These are phyloP conservation scores for Pygoscelis antarcticus DNA, from an alignment of 2,113 vertebrate species.

Conservation along the genomic window DNA sequence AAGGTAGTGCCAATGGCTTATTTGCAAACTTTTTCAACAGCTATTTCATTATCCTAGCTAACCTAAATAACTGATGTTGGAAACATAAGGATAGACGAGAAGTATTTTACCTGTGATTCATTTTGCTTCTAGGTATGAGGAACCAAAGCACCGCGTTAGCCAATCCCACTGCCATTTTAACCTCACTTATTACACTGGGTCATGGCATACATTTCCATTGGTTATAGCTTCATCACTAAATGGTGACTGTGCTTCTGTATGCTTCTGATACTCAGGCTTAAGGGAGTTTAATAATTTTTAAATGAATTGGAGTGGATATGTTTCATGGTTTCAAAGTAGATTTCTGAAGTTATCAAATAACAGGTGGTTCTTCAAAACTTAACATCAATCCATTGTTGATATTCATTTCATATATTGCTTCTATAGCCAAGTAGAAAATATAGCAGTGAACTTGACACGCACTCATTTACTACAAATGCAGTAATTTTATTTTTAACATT, in stretches of 20 bases:
- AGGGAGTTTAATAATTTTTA: background rate
- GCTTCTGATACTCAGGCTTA: background rate
- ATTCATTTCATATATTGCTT: background rate
- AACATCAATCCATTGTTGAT: background rate
- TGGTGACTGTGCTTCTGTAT: background rate
- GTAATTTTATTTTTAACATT: background rate
- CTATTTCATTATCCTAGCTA: background rate
- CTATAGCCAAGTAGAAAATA: background rate
- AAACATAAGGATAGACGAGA: background rate
- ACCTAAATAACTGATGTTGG: background rate
- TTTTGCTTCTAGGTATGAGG: background rate
- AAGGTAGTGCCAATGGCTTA: background rate
- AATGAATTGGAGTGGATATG: background rate
- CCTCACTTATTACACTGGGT: background rate
- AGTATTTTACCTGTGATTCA: background rate
- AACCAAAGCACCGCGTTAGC: background rate
- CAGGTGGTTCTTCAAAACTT: background rate
- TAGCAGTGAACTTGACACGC: background rate
- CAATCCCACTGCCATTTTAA: background rate
- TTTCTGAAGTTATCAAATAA: background rate
- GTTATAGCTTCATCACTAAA: background rate
- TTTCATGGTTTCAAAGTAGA: background rate
- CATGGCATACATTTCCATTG: background rate
- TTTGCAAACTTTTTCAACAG: background rate
- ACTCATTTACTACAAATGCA: background rate